Percentiles rank a stretch among this genome's conserved stretches.
Evolutionary conservation across 53 echinoderm and acorn worm genomes (phyloP).

Genomic region (Glandiceps talaboti): DNA sequence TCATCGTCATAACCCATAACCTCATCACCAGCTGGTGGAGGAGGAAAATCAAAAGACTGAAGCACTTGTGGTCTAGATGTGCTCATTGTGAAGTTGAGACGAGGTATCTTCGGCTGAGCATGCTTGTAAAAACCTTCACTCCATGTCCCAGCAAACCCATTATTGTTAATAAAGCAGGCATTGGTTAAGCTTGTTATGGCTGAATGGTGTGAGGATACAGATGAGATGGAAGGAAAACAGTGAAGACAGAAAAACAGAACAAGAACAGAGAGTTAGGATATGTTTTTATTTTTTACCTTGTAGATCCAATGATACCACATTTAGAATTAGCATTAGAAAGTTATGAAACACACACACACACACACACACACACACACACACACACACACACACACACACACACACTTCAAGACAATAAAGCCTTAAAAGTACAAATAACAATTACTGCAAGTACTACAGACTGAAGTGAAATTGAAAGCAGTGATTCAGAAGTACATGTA

Average conservation of each 20-base stretch:
- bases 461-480: too few species aligned
- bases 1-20: not conserved
- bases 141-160: not conserved
- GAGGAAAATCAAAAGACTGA: not conserved
- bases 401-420: too few species aligned
- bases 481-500: too few species aligned
- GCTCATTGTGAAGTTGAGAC: not conserved
- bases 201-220: too few species aligned
- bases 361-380: too few species aligned
- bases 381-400: too few species aligned
- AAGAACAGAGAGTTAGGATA: not conserved
- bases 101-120: not conserved
- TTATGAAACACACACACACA: too few species aligned
- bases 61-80: not conserved
- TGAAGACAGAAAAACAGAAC: not conserved
- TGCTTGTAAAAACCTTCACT: not conserved
- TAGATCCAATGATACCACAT: too few species aligned
- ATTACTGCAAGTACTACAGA: too few species aligned
- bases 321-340: too few species aligned
- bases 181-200: not conserved
- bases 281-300: too few species aligned
- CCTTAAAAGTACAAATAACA: too few species aligned
- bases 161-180: not conserved
- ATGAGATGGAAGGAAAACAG: not conserved
- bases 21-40: not conserved